These are phyloP conservation scores for Microcebus jonahi DNA, from an alignment of 2,113 vertebrate species.

Conservation along the genomic window DNA sequence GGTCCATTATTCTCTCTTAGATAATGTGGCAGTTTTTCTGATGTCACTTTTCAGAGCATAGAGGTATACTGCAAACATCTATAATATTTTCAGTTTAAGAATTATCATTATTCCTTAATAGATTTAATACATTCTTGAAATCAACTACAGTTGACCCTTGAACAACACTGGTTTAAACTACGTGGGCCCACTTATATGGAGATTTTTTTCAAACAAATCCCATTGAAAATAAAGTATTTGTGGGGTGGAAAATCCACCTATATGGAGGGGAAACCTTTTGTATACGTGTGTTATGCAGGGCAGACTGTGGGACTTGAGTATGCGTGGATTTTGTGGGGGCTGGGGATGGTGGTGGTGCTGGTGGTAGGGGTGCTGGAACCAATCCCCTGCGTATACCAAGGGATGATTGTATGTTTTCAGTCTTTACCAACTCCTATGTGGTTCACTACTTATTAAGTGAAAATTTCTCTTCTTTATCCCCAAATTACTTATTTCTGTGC, in stretches of 20 bases:
- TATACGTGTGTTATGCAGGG: too few relatives aligned
- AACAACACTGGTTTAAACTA: too few relatives aligned
- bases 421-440: not conserved
- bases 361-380: too few relatives aligned
- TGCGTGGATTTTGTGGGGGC: too few relatives aligned
- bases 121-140: not conserved
- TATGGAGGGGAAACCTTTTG: too few relatives aligned
- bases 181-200: too few relatives aligned
- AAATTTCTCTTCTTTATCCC: not conserved
- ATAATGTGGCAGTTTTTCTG: not conserved
- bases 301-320: too few relatives aligned
- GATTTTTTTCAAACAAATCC: too few relatives aligned
- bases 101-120: not conserved
- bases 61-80: not conserved
- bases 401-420: not conserved
- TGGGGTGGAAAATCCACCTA: too few relatives aligned
- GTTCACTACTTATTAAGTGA: not conserved
- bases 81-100: conserved; percentile 13
- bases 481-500: not conserved
- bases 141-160: not conserved
- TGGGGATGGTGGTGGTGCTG: too few relatives aligned
- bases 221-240: too few relatives aligned
- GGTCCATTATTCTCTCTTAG: not conserved
- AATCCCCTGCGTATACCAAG: too few relatives aligned
- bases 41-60: not conserved